Base-by-base conservation (phyloP, 92 coral and sea anemone genomes). In the Actinernus sp. region DNA sequence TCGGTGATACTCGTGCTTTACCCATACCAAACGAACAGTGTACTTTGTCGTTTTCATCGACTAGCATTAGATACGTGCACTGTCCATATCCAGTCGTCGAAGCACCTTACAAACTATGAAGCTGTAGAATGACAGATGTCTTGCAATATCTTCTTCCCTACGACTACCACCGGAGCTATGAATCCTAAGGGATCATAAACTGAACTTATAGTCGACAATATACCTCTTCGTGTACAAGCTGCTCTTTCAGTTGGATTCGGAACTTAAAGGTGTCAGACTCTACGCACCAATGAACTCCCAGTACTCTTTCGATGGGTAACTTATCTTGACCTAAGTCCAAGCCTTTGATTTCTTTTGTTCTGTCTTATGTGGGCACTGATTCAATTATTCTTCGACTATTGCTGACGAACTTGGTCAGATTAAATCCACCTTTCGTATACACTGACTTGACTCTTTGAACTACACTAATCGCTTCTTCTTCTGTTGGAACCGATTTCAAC, bases 371-470 rank as follows among this genome's bases (percentile, higher is more conserved):
- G 20, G 84, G 79, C 12, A 76, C 55, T 59, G 68, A 56, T 29
- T 31, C 32, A 17, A 76, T 53, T 21, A 68, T 67, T 20, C 58
- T 13, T n/a, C n/a, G n/a, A n/a, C n/a, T n/a, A n/a, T n/a, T n/a
- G n/a, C n/a, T n/a, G n/a, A n/a, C n/a, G n/a, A 76, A 76, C 80
- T 83, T 75, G 47, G 78, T 67, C 3, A 83, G 49, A 68, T 76
- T 74, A 40, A 83, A 83, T 27, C 88, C 89, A 13, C 78, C 89
- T 25, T 57, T 73, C n/a, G n/a, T n/a, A n/a, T n/a, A n/a, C n/a
- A n/a, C n/a, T n/a, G n/a, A n/a, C n/a, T n/a, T n/a, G n/a, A n/a
- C n/a, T n/a, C n/a, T n/a, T n/a, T n/a, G n/a, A n/a, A n/a, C n/a
- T n/a, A n/a, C n/a, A n/a, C n/a, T n/a, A n/a, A n/a, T n/a, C n/a